These are phyloP conservation scores for Denticeps clupeoides DNA, from an alignment of 2,797 vertebrate genomes.

Conservation along the genomic window DNA sequence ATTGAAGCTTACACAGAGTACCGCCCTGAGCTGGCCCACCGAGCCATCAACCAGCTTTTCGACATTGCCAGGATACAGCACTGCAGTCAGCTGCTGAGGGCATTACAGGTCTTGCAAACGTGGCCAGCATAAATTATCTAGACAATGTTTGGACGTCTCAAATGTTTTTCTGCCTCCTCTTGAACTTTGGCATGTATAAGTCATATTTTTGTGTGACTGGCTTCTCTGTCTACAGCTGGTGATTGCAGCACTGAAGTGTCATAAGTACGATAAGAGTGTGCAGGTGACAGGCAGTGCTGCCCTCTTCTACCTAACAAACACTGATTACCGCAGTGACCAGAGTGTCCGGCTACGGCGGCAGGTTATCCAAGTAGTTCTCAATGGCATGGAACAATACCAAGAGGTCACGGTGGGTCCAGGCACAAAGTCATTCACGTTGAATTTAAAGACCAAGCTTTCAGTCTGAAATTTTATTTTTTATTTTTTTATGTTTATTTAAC, in stretches of 20 bases:
- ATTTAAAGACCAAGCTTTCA: too few species aligned
- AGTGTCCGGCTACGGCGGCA: constrained; percentile 77
- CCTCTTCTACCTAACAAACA: constrained; percentile 92
- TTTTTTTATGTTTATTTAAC: too few species aligned
- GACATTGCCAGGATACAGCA: constrained; percentile 91
- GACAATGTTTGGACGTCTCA: not conserved
- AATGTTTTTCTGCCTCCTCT: not conserved
- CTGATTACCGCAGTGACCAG: constrained; percentile 87
- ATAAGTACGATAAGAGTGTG: constrained; percentile 93
- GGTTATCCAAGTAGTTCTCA: constrained; percentile 92
- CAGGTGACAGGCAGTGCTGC: constrained; percentile 93
- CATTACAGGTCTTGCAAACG: constrained; percentile 65
- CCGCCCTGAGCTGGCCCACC: constrained; percentile 83
- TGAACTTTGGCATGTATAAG: not conserved
- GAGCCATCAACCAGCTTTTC: constrained; percentile 92
- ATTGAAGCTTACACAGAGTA: constrained; percentile 91
- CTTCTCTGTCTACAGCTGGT: constrained; percentile 66
- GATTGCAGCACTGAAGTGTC: constrained; percentile 86
- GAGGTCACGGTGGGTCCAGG: constrained; percentile 87
- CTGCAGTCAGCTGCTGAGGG: constrained; percentile 84
- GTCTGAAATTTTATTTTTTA: too few species aligned
- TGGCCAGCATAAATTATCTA: not conserved
- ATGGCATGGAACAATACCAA: constrained; percentile 97
- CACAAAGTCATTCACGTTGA: too few species aligned
- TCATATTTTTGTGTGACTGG: too few species aligned